phyloP scores from a whole-genome alignment of 2,797 vertebrate species.

The Gila robusta region DNA sequence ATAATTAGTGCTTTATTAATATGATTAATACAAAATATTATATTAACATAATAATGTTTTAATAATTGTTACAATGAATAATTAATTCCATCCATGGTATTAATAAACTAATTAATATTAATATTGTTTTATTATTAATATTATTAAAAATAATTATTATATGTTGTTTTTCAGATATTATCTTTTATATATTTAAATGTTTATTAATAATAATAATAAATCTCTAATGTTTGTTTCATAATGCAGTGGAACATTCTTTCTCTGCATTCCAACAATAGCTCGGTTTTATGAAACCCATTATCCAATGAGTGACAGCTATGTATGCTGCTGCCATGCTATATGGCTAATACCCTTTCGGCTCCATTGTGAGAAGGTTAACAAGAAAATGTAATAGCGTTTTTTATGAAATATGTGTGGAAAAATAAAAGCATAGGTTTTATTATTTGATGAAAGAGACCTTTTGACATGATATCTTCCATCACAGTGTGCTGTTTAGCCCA shows the following conservation, averaged over 20 bases:
- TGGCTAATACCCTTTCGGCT: constrained; percentile 60
- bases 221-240: not conserved
- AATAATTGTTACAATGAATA: not conserved
- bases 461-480: constrained; percentile 56
- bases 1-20: not conserved
- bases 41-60: not conserved
- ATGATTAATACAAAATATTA: not conserved
- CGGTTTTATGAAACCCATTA: constrained; percentile 49
- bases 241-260: not conserved
- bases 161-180: not conserved
- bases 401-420: constrained; percentile 42
- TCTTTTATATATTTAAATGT: not conserved
- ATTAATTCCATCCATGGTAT: not conserved
- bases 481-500: constrained; percentile 25
- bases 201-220: not conserved
- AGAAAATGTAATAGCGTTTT: constrained; percentile 44
- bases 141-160: no score
- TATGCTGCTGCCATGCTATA: constrained; percentile 33
- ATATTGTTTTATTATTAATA: not conserved
- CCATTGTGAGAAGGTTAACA: constrained; percentile 56
- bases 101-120: not conserved
- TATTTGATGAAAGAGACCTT: constrained; percentile 55
- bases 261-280: constrained; percentile 20
- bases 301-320: constrained; percentile 49
- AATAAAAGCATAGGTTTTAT: constrained; percentile 51